Evolutionary conservation across 2,888 invertebrate genomes (phyloP).

Genomic region (Dichetophora obliterata): DNA sequence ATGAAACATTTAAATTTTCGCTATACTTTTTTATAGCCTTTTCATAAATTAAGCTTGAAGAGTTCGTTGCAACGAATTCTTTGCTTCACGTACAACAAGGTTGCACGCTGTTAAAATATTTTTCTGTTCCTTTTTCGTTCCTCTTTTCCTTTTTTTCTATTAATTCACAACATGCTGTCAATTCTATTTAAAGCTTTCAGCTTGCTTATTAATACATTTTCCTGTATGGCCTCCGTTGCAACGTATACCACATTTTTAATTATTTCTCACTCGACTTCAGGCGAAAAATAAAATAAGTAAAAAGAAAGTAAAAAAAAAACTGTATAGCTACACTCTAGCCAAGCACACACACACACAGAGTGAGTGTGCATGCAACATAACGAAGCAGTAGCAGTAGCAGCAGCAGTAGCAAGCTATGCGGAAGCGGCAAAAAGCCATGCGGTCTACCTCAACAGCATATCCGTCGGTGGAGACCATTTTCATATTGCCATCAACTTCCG

Average conservation of each 20-base stretch:
- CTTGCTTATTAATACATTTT: background rate
- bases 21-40: too few species aligned
- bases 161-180: too few species aligned
- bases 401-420: background rate
- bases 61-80: too few species aligned
- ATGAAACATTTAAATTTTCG: too few species aligned
- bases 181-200: background rate
- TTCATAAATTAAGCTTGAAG: too few species aligned
- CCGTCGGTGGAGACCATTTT: constrained; percentile 62
- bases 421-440: constrained; percentile 49
- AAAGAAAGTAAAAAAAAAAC: constrained; percentile 13
- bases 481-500: constrained; percentile 51
- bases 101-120: too few species aligned
- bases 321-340: background rate
- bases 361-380: background rate
- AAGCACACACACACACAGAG: background rate
- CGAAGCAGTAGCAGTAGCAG: background rate
- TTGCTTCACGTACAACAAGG: too few species aligned
- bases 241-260: constrained; percentile 28
- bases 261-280: constrained; percentile 26
- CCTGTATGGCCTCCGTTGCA: background rate
- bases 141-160: too few species aligned
- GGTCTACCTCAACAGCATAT: constrained; percentile 64
- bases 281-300: background rate
- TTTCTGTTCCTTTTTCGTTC: too few species aligned